Percentiles rank a stretch among this genome's conserved stretches.
These are phyloP conservation scores for Luperina testacea DNA, from an alignment of 2,888 invertebrate species.

Conservation along the genomic window DNA sequence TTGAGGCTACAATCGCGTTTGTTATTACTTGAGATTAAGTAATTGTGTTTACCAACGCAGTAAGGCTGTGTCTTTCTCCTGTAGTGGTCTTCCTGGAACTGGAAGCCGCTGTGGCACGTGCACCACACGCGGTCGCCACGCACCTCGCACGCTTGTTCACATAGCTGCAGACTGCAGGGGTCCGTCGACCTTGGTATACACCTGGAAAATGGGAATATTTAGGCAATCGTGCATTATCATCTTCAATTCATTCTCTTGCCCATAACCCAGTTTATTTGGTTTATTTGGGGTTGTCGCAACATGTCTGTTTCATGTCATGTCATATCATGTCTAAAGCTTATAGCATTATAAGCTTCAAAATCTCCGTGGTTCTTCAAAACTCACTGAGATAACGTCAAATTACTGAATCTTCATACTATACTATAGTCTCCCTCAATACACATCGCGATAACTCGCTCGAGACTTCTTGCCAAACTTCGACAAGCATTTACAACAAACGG, in stretches of 20 bases:
- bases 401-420: no score
- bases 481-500: neutral
- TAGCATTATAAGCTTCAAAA: neutral
- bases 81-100: constrained; percentile 90
- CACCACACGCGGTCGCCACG: constrained; percentile 91
- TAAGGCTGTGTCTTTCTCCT: constrained; percentile 90
- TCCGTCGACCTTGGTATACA: constrained; percentile 91
- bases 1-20: neutral
- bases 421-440: neutral
- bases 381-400: neutral
- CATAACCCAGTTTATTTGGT: neutral
- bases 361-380: neutral
- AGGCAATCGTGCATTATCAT: constrained; percentile 4
- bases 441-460: no score
- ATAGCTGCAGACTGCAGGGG: constrained; percentile 91
- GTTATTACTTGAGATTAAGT: neutral
- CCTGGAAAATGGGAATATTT: constrained; percentile 74
- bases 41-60: constrained; percentile 87
- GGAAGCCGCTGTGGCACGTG: constrained; percentile 91
- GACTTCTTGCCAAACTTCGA: neutral
- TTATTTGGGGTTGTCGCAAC: neutral
- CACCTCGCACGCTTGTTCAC: constrained; percentile 92
- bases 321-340: neutral
- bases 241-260: neutral
- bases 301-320: neutral